Evolutionary conservation across 2,888 invertebrate genomes (phyloP).

Genomic region (Luffia ferchaultella): DNA sequence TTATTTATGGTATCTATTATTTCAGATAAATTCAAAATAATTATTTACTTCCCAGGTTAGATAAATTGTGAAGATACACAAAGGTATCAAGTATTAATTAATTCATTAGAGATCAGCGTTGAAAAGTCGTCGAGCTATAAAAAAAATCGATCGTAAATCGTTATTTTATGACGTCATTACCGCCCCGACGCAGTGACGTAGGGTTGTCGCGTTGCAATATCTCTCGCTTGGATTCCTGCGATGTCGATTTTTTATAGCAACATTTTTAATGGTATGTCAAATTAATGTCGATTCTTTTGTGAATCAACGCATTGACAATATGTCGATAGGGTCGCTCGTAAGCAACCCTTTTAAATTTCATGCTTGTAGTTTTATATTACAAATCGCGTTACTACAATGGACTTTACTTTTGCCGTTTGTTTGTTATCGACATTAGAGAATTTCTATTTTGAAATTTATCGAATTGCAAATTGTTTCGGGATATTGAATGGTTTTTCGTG

Average conservation of each 20-base stretch:
- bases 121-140: constrained; percentile 13
- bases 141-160: constrained; percentile 37
- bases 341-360: constrained; percentile 57
- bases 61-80: too few relatives aligned
- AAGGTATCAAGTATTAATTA: constrained; percentile 32
- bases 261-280: constrained; percentile 63
- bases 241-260: constrained; percentile 50
- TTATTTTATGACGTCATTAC: constrained; percentile 37
- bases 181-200: constrained; percentile 15
- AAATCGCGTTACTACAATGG: constrained; percentile 45
- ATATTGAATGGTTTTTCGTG: too few relatives aligned
- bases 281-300: constrained; percentile 58
- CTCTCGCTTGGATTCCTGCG: constrained; percentile 45
- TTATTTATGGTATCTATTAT: too few relatives aligned
- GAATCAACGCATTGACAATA: constrained; percentile 44
- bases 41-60: too few relatives aligned
- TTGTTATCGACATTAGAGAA: constrained; percentile 19
- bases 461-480: constrained; percentile 24
- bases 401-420: constrained; percentile 27
- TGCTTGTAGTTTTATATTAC: constrained; percentile 45
- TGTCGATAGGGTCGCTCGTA: constrained; percentile 51
- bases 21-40: too few relatives aligned
- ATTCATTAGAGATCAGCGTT: constrained; percentile 38
- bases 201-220: constrained; percentile 37
- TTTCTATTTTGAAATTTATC: constrained; percentile 32